Percentiles rank a stretch among this genome's conserved stretches.
Conservation (phyloP, 2,113 vertebrate species). For the Agelaius phoeniceus region DNA sequence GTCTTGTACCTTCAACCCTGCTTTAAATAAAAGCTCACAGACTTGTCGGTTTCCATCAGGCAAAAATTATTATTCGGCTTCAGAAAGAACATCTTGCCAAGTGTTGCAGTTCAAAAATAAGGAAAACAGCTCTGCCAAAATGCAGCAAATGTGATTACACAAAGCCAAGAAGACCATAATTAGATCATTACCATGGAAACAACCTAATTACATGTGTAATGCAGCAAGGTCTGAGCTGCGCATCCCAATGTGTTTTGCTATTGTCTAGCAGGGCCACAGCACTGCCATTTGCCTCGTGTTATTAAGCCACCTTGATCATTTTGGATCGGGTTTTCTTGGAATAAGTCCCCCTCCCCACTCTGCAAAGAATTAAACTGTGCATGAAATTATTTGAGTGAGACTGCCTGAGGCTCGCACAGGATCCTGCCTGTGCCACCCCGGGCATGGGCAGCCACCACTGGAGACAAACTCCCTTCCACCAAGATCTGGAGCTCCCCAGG, state of each 20-base stretch:
- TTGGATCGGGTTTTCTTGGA: constrained; percentile 35
- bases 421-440: neutral
- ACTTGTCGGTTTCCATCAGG: constrained; percentile 55
- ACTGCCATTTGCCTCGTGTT: constrained; percentile 43
- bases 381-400: neutral
- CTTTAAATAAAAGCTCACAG: constrained; percentile 68
- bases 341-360: neutral
- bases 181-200: constrained; percentile 87
- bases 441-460: neutral
- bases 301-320: constrained; percentile 63
- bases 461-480: neutral
- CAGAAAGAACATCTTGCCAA: constrained; percentile 77
- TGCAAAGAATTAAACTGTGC: constrained; percentile 18
- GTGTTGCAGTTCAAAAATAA: constrained; percentile 80
- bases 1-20: constrained; percentile 53
- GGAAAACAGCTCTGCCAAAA: constrained; percentile 80
- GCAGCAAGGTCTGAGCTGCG: constrained; percentile 73
- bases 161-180: constrained; percentile 82
- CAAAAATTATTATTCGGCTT: constrained; percentile 77
- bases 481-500: neutral
- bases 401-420: neutral
- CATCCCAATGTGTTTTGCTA: constrained; percentile 74
- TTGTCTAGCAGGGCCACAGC: constrained; percentile 67
- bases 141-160: constrained; percentile 82
- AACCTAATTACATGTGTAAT: constrained; percentile 85